Evolutionary conservation across 1,140 invertebrate genomes (phyloP).

Genomic region (Temnothorax nylanderi): DNA sequence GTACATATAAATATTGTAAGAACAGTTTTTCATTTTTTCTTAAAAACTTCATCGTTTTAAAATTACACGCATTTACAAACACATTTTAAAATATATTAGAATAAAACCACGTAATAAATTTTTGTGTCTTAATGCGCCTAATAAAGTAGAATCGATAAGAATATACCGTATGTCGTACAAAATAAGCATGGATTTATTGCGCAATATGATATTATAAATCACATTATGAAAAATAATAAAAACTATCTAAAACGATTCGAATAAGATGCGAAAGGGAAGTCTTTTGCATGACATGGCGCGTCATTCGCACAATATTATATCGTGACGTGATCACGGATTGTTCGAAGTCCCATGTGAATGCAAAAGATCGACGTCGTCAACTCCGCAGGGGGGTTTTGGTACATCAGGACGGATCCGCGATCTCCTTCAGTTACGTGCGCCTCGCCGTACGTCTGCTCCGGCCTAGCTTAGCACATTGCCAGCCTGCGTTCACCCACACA

Average conservation of each 20-base stretch:
- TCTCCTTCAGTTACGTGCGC: conserved; percentile 55
- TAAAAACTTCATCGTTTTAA: neutral
- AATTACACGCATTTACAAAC: neutral
- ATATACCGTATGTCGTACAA: neutral
- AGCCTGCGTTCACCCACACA: conserved; percentile 81
- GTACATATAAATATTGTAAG: neutral
- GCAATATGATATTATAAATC: neutral
- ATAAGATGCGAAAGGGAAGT: too few species aligned
- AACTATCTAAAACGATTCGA: neutral
- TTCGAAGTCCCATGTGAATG: neutral
- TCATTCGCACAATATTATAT: neutral
- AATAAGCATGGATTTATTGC: neutral
- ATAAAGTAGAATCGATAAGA: neutral
- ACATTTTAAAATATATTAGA: neutral
- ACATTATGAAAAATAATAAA: neutral
- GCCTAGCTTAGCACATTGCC: conserved; percentile 80
- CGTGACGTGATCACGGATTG: neutral
- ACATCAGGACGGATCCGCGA: conserved; percentile 60
- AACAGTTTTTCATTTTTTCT: neutral
- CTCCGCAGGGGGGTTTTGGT: conserved; percentile 40
- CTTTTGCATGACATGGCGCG: neutral
- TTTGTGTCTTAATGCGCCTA: neutral
- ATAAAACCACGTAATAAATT: neutral
- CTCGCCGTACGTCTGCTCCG: conserved; percentile 20
- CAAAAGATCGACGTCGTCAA: conserved; percentile 35